phyloP scores from a whole-genome alignment of 2,113 vertebrate species.

The Corythoichthys haematopterus region DNA sequence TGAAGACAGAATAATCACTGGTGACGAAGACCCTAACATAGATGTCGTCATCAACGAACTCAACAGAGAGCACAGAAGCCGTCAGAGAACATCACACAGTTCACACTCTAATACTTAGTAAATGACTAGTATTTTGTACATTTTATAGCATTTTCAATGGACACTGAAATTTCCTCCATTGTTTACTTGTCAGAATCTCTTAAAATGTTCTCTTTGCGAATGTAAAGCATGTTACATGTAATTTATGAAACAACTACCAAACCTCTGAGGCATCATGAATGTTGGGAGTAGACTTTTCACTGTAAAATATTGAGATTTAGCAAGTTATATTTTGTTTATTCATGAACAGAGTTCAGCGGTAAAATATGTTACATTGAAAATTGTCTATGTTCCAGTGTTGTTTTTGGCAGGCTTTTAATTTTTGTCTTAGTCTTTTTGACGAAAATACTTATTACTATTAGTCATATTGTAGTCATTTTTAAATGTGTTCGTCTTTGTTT shows the following conservation, averaged over 20 bases:
- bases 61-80: constrained; percentile 41
- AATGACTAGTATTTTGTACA: not conserved
- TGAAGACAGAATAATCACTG: constrained; percentile 52
- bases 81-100: not conserved
- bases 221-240: not conserved
- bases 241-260: not conserved
- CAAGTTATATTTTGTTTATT: not conserved
- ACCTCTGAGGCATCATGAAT: not conserved
- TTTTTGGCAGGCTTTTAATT: too few relatives aligned
- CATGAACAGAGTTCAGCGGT: not conserved
- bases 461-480: too few relatives aligned
- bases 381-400: too few relatives aligned
- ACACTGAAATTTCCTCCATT: not conserved
- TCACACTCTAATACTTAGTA: not conserved
- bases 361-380: too few relatives aligned
- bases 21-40: constrained; percentile 35
- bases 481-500: too few relatives aligned
- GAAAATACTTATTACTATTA: too few relatives aligned
- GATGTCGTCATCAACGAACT: constrained; percentile 69
- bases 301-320: not conserved
- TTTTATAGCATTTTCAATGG: not conserved
- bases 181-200: not conserved
- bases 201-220: not conserved
- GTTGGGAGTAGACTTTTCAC: not conserved
- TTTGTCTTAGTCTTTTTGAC: too few relatives aligned